Evolutionary conservation across 2,797 vertebrate genomes (phyloP).

Genomic region (Halcyon leucocephala): DNA sequence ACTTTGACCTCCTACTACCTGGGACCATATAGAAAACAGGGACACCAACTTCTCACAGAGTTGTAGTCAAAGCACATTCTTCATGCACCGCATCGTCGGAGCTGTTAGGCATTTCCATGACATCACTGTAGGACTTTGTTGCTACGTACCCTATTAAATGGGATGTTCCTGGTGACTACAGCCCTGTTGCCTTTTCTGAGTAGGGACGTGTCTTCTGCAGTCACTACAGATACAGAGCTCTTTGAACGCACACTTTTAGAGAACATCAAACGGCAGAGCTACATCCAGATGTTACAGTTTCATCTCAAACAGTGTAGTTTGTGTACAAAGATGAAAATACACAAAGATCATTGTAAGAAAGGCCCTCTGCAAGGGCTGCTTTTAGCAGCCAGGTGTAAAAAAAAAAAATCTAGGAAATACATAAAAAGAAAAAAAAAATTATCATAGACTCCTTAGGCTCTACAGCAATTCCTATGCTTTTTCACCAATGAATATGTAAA

Average conservation of each 20-base stretch:
- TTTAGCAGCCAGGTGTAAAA: not conserved
- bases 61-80: not conserved
- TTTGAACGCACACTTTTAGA: not conserved
- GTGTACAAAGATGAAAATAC: not conserved
- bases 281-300: not conserved
- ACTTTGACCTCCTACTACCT: not conserved
- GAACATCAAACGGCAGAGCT: not conserved
- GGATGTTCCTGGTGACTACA: not conserved
- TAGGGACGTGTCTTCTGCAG: not conserved
- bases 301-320: not conserved
- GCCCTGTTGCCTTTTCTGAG: not conserved
- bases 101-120: rapidly evolving
- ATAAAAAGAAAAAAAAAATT: no score
- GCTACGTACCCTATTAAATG: not conserved
- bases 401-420: no score
- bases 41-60: not conserved
- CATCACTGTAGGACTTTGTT: not conserved
- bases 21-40: not conserved
- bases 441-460: not conserved
- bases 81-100: rapidly evolving
- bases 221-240: not conserved
- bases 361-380: not conserved
- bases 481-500: not conserved
- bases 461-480: not conserved
- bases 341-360: not conserved